phyloP scores from a whole-genome alignment of 2,797 vertebrate species.

The Coilia nasus region DNA sequence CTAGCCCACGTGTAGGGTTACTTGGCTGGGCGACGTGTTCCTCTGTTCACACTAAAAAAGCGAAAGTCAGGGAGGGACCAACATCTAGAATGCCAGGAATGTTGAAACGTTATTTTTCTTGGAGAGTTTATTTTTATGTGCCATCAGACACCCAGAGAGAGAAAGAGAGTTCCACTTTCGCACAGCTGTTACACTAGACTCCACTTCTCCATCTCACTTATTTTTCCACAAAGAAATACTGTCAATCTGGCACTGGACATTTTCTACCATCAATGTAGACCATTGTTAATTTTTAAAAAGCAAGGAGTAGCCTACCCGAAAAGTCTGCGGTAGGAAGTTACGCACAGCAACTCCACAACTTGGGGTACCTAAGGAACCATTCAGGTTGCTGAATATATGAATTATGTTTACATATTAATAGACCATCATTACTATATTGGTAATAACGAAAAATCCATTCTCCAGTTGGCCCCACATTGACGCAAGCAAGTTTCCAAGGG shows the following conservation, averaged over 20 bases:
- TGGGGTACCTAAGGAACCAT: background rate
- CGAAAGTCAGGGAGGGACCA: constrained; percentile 63
- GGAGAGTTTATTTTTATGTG: constrained; percentile 67
- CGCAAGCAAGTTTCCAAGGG: background rate
- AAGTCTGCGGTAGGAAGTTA: background rate
- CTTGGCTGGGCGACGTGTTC: constrained; percentile 54
- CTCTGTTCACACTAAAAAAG: constrained; percentile 38
- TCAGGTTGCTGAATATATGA: background rate
- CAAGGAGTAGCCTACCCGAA: no score
- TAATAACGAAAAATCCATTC: background rate
- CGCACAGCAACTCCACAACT: background rate
- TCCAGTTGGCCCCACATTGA: background rate
- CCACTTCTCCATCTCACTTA: background rate
- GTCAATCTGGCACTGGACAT: no score
- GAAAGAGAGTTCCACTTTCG: background rate
- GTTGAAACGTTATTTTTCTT: constrained; percentile 68
- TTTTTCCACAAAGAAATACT: background rate
- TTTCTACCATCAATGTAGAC: no score
- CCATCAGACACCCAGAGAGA: constrained; percentile 42
- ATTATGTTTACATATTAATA: no score
- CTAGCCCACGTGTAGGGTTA: constrained; percentile 1
- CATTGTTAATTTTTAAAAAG: no score
- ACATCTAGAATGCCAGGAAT: constrained; percentile 73
- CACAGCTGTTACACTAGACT: background rate
- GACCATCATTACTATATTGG: no score